A percentile compares a stretch with the other conserved stretches of the same genome.
phyloP scores from a whole-genome alignment of 2,113 vertebrate species.

The Marcusenius ussheri region DNA sequence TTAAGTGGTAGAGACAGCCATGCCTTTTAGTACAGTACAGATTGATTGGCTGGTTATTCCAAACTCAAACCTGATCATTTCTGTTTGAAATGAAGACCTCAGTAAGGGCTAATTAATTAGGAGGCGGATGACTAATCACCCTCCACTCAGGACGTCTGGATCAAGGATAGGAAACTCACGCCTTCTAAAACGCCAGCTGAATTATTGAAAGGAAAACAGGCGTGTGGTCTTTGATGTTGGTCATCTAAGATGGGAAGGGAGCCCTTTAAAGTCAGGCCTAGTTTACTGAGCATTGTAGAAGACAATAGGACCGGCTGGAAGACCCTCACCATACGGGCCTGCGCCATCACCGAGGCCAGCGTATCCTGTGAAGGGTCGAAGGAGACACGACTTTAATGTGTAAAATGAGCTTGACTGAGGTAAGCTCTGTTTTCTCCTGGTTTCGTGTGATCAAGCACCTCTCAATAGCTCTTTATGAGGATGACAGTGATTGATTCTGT shows the following conservation, averaged over 20 bases:
- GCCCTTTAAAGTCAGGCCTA: not conserved
- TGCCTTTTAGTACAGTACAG: conserved; percentile 1
- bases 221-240: not conserved
- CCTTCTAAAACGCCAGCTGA: not conserved
- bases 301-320: not conserved
- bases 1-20: not conserved
- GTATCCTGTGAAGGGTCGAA: conserved; percentile 39
- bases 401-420: not conserved
- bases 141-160: not conserved
- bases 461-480: not conserved
- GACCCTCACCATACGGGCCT: conserved; percentile 42
- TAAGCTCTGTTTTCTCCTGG: not conserved
- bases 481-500: not conserved
- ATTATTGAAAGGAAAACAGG: not conserved
- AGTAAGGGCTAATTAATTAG: not conserved
- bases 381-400: not conserved
- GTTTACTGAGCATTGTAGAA: not conserved
- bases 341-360: conserved; percentile 36
- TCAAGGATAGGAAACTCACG: not conserved
- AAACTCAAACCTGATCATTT: not conserved
- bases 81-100: not conserved
- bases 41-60: not conserved
- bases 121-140: not conserved
- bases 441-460: not conserved
- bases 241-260: not conserved